phyloP scores from a whole-genome alignment of 2,888 invertebrate genomes.

The Pammene aurita region DNA sequence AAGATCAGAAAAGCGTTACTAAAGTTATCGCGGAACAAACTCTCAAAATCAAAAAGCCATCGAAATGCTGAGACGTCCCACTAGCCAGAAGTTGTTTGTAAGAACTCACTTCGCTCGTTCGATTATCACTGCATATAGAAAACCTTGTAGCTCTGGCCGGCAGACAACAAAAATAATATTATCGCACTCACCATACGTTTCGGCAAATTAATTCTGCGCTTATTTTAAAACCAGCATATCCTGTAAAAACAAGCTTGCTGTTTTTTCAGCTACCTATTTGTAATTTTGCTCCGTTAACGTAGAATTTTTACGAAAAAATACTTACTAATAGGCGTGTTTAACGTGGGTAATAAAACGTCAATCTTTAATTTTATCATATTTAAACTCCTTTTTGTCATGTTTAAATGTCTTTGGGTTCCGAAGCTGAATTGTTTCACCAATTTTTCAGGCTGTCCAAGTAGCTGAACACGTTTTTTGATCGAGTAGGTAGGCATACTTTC shows the following conservation, averaged over 20 bases:
- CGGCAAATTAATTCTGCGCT: slow-evolving; percentile 45
- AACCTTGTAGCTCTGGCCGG: too few relatives aligned
- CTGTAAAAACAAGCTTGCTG: slow-evolving; percentile 48
- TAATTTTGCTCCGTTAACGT: slow-evolving; percentile 49
- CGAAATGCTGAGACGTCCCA: too few relatives aligned
- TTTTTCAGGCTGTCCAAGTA: too few relatives aligned
- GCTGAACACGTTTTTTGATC: too few relatives aligned
- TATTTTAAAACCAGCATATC: slow-evolving; percentile 47
- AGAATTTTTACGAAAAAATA: slow-evolving; percentile 22
- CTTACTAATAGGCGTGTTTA: slow-evolving; percentile 3
- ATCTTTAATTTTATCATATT: neutral
- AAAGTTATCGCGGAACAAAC: too few relatives aligned
- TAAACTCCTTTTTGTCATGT: neutral
- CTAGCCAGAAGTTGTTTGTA: too few relatives aligned
- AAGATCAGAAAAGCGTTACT: too few relatives aligned
- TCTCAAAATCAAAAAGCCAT: too few relatives aligned
- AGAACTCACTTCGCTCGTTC: too few relatives aligned
- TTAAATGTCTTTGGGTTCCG: neutral
- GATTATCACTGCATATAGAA: too few relatives aligned
- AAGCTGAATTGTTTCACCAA: too few relatives aligned
- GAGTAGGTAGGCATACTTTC: too few relatives aligned
- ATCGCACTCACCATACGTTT: slow-evolving; percentile 38
- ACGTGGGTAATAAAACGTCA: neutral
- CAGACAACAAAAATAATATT: slow-evolving; percentile 43
- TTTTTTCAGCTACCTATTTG: slow-evolving; percentile 47